Conservation (phyloP, 1,140 invertebrate genomes). For the Notospermus geniculatus region DNA sequence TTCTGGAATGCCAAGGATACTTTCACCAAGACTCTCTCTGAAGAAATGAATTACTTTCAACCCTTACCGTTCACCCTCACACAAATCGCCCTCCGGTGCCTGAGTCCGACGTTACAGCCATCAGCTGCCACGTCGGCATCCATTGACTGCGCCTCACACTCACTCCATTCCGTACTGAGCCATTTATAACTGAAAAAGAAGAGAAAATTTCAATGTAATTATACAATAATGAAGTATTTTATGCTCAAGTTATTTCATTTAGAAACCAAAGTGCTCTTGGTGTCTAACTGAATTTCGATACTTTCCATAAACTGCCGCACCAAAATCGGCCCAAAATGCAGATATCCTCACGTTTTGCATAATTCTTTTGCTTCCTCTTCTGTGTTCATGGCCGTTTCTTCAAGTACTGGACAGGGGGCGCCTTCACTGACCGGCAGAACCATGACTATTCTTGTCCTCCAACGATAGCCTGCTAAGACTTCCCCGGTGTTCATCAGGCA, state of each 20-base stretch:
- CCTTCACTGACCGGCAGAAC: conserved; percentile 57
- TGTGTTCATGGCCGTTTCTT: conserved; percentile 44
- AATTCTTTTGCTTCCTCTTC: conserved; percentile 47
- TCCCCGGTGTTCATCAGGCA: conserved; percentile 51
- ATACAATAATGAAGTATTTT: too few relatives aligned
- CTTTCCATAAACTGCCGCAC: too few relatives aligned
- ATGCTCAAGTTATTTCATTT: too few relatives aligned
- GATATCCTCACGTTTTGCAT: conserved; percentile 55
- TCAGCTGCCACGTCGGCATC: conserved; percentile 19
- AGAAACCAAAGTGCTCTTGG: too few relatives aligned
- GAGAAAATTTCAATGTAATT: too few relatives aligned
- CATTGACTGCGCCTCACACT: conserved; percentile 47
- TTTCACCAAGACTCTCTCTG: too few relatives aligned
- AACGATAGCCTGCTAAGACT: conserved; percentile 48
- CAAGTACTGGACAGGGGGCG: conserved; percentile 55
- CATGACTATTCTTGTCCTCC: conserved; percentile 51
- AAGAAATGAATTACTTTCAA: too few relatives aligned
- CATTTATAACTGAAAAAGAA: conserved; percentile 57
- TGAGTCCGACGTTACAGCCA: conserved; percentile 59
- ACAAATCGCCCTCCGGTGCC: conserved; percentile 59
- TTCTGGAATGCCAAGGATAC: too few relatives aligned
- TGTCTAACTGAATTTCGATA: too few relatives aligned
- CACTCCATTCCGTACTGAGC: conserved; percentile 58
- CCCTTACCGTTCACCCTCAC: conserved; percentile 55
- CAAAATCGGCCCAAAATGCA: too few relatives aligned